Percentiles rank a stretch among this genome's conserved stretches.
These are phyloP conservation scores for Nibea coibor DNA, from an alignment of 2,113 vertebrate species.

Conservation along the genomic window DNA sequence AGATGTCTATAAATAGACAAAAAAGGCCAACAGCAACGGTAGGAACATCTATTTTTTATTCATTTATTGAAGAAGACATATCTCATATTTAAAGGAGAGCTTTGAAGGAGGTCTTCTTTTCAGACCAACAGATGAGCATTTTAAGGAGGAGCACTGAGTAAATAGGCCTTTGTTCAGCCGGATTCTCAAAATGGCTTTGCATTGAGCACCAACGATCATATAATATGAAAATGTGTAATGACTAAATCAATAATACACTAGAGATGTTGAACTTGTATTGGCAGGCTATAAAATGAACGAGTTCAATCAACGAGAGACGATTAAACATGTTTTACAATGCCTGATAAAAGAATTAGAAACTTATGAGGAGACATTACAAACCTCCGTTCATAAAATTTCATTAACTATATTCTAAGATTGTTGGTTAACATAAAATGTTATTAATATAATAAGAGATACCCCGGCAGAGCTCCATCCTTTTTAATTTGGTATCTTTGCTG, in stretches of 20 bases:
- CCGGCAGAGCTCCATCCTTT: background rate
- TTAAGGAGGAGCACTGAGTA: background rate
- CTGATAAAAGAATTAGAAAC: slow-evolving; percentile 29
- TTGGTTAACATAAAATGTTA: background rate
- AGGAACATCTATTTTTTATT: too few relatives aligned
- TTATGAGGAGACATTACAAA: slow-evolving; percentile 6
- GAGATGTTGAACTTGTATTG: slow-evolving; percentile 36
- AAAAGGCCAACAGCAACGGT: background rate
- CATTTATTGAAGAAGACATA: too few relatives aligned
- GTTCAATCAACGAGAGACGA: slow-evolving; percentile 46
- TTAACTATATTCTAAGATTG: background rate
- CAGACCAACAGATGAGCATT: background rate
- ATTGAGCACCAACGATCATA: background rate
- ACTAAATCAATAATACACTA: slow-evolving; percentile 41
- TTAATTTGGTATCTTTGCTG: background rate
- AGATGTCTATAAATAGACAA: background rate
- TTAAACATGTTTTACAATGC: slow-evolving; percentile 14
- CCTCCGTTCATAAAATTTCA: too few relatives aligned
- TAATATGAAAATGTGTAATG: slow-evolving; percentile 43
- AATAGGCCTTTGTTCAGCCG: background rate
- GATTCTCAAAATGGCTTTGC: slow-evolving; percentile 15
- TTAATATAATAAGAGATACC: too few relatives aligned
- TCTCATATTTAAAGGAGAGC: too few relatives aligned
- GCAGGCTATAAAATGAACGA: slow-evolving; percentile 34
- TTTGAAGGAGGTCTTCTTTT: background rate